These are phyloP conservation scores for Fratercula arctica DNA, from an alignment of 2,797 vertebrate genomes.

Conservation along the genomic window DNA sequence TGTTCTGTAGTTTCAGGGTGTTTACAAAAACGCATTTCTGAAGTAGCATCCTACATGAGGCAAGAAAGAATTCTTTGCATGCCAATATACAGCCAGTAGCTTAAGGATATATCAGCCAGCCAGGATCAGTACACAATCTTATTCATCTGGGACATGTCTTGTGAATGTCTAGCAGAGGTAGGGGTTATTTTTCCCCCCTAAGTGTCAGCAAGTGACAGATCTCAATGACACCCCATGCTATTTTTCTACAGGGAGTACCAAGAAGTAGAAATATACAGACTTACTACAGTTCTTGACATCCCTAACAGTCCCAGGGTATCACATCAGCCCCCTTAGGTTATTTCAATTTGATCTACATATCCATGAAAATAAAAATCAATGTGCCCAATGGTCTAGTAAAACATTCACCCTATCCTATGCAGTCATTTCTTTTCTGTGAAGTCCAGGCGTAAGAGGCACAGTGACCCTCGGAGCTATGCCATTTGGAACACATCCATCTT, in stretches of 20 bases:
- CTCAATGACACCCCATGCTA: slow-evolving; percentile 41
- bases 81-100: slow-evolving; percentile 21
- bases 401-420: neutral
- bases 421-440: neutral
- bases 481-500: neutral
- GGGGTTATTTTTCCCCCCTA: neutral
- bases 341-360: slow-evolving; percentile 66
- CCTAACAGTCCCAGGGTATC: slow-evolving; percentile 35
- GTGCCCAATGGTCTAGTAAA: slow-evolving; percentile 67
- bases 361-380: slow-evolving; percentile 67
- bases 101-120: slow-evolving; percentile 49
- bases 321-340: slow-evolving; percentile 46
- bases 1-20: slow-evolving; percentile 17
- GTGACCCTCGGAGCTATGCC: slow-evolving; percentile 13
- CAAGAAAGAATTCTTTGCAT: neutral
- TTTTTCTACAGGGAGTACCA: slow-evolving; percentile 59
- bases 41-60: neutral
- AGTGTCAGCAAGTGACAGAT: slow-evolving; percentile 50
- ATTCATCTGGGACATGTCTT: neutral
- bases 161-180: slow-evolving; percentile 1
- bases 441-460: neutral
- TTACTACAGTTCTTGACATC: slow-evolving; percentile 48
- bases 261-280: slow-evolving; percentile 7
- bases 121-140: neutral
- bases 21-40: slow-evolving; percentile 4